Base-by-base conservation (phyloP, 2,888 invertebrate genomes). In the Lutraria lutraria region DNA sequence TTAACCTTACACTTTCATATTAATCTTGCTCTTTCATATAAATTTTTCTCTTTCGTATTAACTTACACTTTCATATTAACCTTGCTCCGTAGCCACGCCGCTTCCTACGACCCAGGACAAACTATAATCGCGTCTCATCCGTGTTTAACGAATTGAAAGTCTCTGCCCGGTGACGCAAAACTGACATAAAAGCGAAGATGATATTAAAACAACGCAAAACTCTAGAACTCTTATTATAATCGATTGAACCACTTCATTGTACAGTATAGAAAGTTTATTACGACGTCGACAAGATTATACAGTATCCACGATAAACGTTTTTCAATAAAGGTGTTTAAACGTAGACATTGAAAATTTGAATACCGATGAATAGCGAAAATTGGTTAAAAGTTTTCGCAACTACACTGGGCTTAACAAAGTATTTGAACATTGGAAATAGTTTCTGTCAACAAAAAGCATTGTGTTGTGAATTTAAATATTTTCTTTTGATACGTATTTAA, bases 401-500 rank as follows among this genome's bases (percentile, higher is more conserved):
- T 15, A 34, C 16, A 19, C 21, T 12, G 4, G 34, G 76, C 34
- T 76, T 76, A 34, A 76, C 19, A 31, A 16, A 68, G 63, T 68
- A 68, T 68, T 68, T 76, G 34, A 31, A 76, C 76, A 31, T 31
- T 34, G 29, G 31, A 34, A 76, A 76, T 76, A 76, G 34, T 76
- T 76, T 76, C 19, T 56, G 21, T 56, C 3, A 25, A 25, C 4
- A 76, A 68, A 25, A 68, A 25, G 63, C 25, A 68, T 63, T 63
- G 63, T 63, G n/a, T 68, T 0, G 63, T 25, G 25, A 68, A 68
- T 25, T 68, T 68, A 25, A 68, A 68, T 25, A 25, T 1, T 25
- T 68, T 68, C 25, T 25, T 68, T 68, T 68, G 63, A 68, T 68
- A 68, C 25, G 25, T 68, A 25, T 68, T 68, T 68, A n/a, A 68